Evolutionary conservation across 2,113 vertebrate genomes (phyloP), one percentile per base, ranked within the genome.

Genomic region (Takifugu flavidus): DNA sequence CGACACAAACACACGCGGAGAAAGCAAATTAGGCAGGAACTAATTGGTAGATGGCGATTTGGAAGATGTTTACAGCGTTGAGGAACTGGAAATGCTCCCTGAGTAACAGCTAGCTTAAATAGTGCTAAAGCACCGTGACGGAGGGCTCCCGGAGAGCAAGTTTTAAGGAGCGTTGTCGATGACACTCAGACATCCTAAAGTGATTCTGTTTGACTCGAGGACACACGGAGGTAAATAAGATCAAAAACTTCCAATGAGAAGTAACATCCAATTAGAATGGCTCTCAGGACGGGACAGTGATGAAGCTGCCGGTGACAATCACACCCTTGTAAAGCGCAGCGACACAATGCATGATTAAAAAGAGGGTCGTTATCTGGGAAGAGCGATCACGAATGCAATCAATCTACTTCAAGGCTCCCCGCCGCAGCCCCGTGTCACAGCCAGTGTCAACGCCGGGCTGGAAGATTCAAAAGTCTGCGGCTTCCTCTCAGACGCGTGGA

Each of bases 381-480:
- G 78, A 78, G 67, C 60, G 80, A 88, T 89, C 82, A 71, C 82
- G 62, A 72, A 79, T 56, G 80, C 84, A 86, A 89, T 89, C 85
- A 88, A 87, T 89, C 86, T 76, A 66, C 77, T 72, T 82, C 80
- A 71, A 55, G 55, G 75, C 69, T 67, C 71, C 82, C 84, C 8
- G 55, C 59, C 47, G 77, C 12, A 67, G 45, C 56, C 55, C 74
- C 66, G 25, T 47, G 72, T 74, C 67, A 50, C 53, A 59, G 68
- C 25, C 42, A 62, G 64, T 62, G 74, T 44, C 52, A 66, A 63
- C 34, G 11, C 60, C 78, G 70, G 78, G 80, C 63, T 61, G 68
- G 45, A 10, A 56, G 58, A 59, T 75, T 58, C 43, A 15, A 59
- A 39, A 58, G 61, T 79, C 66, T 64, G 59, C 27, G 57, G 57